A percentile compares a stretch with the other conserved stretches of the same genome.
These are phyloP conservation scores for Drosophila carrolli DNA, from an alignment of 1,140 invertebrate species.

Conservation along the genomic window DNA sequence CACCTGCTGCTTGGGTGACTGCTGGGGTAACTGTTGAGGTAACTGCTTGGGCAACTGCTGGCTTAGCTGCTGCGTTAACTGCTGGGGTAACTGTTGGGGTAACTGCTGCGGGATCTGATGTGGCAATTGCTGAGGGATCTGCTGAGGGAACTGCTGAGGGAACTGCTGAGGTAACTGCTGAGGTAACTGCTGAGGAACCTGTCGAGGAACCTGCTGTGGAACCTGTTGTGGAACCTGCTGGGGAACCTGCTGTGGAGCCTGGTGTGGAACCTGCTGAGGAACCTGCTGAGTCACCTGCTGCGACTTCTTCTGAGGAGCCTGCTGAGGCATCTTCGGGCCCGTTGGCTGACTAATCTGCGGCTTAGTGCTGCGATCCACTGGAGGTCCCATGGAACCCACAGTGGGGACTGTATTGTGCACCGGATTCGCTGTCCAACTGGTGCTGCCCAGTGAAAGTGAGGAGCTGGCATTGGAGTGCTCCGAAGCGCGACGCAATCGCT, in stretches of 20 bases:
- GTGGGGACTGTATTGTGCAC: slow-evolving; percentile 46
- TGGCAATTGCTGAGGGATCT: neutral
- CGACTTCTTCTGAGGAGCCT: neutral
- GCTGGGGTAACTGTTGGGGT: neutral
- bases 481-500: slow-evolving; percentile 50
- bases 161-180: slow-evolving; percentile 1
- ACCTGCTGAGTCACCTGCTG: neutral
- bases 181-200: neutral
- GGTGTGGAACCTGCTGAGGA: neutral
- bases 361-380: slow-evolving; percentile 53
- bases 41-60: neutral
- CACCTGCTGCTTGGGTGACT: neutral
- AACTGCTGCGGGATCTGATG: neutral
- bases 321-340: slow-evolving; percentile 13
- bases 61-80: neutral
- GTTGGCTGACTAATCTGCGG: slow-evolving; percentile 23
- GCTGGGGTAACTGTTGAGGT: neutral
- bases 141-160: neutral
- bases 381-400: slow-evolving; percentile 18
- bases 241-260: neutral
- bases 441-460: slow-evolving; percentile 50
- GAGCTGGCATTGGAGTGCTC: slow-evolving; percentile 73
- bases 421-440: slow-evolving; percentile 79
- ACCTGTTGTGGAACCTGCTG: neutral
- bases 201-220: neutral